phyloP scores from a whole-genome alignment of 2,888 invertebrate genomes.

The Priocnemis perturbator region DNA sequence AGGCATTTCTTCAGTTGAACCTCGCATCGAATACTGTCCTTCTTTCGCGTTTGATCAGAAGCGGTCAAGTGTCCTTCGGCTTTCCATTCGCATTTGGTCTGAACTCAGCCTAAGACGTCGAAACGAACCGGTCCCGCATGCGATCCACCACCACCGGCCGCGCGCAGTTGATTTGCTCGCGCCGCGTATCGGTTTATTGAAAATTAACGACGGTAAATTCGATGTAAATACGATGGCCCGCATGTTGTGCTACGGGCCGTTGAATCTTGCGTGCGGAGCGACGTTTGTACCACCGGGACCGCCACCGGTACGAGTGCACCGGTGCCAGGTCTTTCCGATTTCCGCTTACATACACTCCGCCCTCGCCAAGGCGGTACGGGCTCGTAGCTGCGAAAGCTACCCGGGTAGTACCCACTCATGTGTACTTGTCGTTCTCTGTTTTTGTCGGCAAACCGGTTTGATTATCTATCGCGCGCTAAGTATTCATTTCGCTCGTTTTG shows the following conservation, averaged over 20 bases:
- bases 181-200: slow-evolving; percentile 66
- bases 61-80: too few species aligned
- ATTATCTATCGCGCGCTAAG: slow-evolving; percentile 3
- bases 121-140: slow-evolving; percentile 64
- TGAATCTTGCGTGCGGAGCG: slow-evolving; percentile 7
- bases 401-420: too few species aligned
- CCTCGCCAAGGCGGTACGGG: background rate
- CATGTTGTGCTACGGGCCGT: slow-evolving; percentile 13
- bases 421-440: background rate
- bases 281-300: slow-evolving; percentile 21
- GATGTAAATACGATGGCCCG: slow-evolving; percentile 64
- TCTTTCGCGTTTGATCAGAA: too few species aligned
- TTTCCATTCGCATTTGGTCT: too few species aligned
- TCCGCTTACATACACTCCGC: background rate
- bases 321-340: slow-evolving; percentile 1
- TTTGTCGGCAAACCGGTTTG: slow-evolving; percentile 7
- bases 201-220: slow-evolving; percentile 69
- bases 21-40: too few species aligned
- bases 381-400: too few species aligned
- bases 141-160: slow-evolving; percentile 28
- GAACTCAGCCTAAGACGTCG: slow-evolving; percentile 25
- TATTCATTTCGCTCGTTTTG: too few species aligned
- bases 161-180: slow-evolving; percentile 44
- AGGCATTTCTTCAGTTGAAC: too few species aligned
- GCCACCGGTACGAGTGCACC: slow-evolving; percentile 21